Conservation (phyloP, 2,888 invertebrate genomes). For the Chydorus sphaericus region DNA sequence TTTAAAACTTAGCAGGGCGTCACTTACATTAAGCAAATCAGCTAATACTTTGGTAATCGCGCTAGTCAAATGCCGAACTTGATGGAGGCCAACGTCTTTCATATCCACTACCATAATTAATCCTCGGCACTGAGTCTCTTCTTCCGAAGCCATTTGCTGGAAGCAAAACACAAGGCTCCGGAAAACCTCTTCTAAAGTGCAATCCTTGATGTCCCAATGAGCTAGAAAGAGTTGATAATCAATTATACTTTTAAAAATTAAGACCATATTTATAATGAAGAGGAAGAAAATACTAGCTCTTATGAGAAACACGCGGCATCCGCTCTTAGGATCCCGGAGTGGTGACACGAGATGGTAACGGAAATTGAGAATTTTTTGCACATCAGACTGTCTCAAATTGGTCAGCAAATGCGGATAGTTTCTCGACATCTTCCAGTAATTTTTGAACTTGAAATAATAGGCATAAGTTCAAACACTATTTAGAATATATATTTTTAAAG, state of each 20-base stretch:
- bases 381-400: neutral
- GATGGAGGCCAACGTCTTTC: conserved; percentile 32
- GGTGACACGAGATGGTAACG: conserved; percentile 61
- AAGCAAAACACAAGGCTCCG: conserved; percentile 37
- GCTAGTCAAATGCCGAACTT: conserved; percentile 36
- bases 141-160: conserved; percentile 37
- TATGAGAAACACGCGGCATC: conserved; percentile 48
- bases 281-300: too few species aligned
- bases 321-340: conserved; percentile 55
- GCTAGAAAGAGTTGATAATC: conserved; percentile 32
- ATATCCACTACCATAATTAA: conserved; percentile 29
- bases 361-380: conserved; percentile 51
- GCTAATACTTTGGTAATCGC: conserved; percentile 32
- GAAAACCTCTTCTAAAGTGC: conserved; percentile 39
- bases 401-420: neutral
- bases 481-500: too few species aligned
- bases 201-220: conserved; percentile 54
- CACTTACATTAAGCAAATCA: too few species aligned
- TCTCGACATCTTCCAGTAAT: conserved; percentile 8
- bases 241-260: neutral
- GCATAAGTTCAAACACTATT: neutral
- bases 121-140: conserved; percentile 40
- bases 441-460: conserved; percentile 4
- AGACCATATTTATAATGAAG: conserved; percentile 23
- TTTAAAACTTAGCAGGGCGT: neutral